Conservation (phyloP, 2,797 vertebrate species). For the Odontamblyopus rebecca region DNA sequence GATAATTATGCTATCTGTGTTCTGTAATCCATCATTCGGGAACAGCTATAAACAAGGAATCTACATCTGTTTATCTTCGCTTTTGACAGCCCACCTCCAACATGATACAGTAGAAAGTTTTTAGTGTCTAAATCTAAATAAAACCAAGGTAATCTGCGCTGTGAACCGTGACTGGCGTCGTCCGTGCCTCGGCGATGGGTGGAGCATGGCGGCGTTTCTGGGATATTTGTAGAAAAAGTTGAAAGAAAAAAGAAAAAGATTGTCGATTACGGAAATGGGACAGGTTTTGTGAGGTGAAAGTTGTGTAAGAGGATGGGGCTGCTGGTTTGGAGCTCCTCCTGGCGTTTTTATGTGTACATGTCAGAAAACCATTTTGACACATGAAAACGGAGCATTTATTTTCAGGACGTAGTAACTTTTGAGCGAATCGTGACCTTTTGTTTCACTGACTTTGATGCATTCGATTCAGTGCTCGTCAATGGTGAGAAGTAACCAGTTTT, state of each 20-base stretch:
- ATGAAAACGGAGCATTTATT: background rate
- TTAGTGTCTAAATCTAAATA: conserved; percentile 42
- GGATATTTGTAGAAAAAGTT: background rate
- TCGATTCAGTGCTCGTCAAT: too few species aligned
- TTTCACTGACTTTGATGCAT: too few species aligned
- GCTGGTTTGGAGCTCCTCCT: conserved; percentile 5
- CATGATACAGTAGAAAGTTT: conserved; percentile 48
- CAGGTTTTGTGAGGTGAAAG: conserved; percentile 52
- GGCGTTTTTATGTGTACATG: background rate
- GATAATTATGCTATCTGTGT: conserved; percentile 77
- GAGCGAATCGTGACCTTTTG: too few species aligned
- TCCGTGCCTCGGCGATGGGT: conserved; percentile 35
- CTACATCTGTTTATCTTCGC: conserved; percentile 73
- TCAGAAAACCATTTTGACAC: background rate
- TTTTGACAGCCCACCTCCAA: conserved; percentile 44
- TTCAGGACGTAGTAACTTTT: background rate
- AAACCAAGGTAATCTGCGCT: conserved; percentile 58
- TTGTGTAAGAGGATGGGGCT: conserved; percentile 23
- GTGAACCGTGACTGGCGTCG: conserved; percentile 60
- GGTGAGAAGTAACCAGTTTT: too few species aligned
- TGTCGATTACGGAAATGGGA: conserved; percentile 36
- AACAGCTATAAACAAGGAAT: conserved; percentile 66
- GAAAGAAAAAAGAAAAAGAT: conserved; percentile 4
- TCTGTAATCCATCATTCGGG: conserved; percentile 68
- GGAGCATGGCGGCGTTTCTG: conserved; percentile 28